Base-by-base conservation (phyloP, 2,113 vertebrate species). In the Pandion haliaetus region DNA sequence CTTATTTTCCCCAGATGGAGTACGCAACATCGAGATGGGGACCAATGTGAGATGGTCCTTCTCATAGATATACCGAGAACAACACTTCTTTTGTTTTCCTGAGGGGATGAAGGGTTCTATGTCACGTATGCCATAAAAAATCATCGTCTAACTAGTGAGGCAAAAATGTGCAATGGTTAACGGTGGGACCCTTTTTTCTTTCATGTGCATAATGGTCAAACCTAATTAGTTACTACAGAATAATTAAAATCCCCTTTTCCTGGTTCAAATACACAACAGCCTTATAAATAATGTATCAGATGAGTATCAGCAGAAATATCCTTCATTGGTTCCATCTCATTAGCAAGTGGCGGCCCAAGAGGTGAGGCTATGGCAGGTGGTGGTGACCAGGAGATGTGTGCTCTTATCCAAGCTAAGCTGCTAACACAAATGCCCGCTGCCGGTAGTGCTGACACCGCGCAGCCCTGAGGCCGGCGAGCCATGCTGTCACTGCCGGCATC, bases 401-500 rank as follows among this genome's bases (percentile, higher is more conserved):
- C 50, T 82, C 32, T 36, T 4, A 2, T 1, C 38, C 38, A 12
- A 34, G 32, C 31, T 6, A 6, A 34, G 58, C 69, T 14, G 49
- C 7, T 16, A 5, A 19, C 1, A 1, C 55, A 17, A 23, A 17
- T 6, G n/a, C 25, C 5, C 0, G 5, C 17, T 11, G 31, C 14
- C 6, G 1, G 70, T 59, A 26, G 69, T 8, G 4, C 71, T 1
- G 3, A 17, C 15, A 4, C 6, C 1, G 24, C 1, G 5, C 23
- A 6, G 38, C 20, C 29, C 40, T 6, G 10, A 20, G 4, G n/a
- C 10, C 8, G 6, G 17, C 2, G 8, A 29, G 29, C 18, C 4
- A 4, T 5, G 67, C 42, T 14, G 38, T 4, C 29, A 8, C 19
- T 6, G 12, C 63, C 14, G 6, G 28, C 49, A 5, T 12, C 2